These are phyloP conservation scores for Synergus japonicus DNA, from an alignment of 2,888 invertebrate genomes.

Conservation along the genomic window DNA sequence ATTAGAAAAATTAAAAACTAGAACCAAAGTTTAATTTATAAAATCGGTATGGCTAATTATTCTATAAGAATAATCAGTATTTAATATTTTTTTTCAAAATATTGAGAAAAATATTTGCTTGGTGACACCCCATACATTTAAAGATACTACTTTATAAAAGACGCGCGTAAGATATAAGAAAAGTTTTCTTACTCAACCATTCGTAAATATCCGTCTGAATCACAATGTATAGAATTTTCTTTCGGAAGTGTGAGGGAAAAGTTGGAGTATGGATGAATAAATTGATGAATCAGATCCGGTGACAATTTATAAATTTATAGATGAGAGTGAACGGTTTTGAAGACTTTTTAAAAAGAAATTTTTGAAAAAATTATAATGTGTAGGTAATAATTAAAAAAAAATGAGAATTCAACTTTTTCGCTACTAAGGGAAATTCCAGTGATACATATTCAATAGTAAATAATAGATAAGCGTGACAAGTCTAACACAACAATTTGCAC, in stretches of 20 bases:
- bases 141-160: not conserved
- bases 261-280: not conserved
- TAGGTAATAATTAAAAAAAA: not conserved
- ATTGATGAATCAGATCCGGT: slow-evolving; percentile 15
- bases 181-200: slow-evolving; percentile 20
- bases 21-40: too few species aligned
- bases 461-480: not conserved
- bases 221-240: not conserved
- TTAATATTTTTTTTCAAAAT: too few species aligned
- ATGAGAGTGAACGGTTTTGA: not conserved
- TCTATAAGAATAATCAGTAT: too few species aligned
- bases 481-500: not conserved
- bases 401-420: not conserved
- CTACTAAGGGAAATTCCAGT: not conserved
- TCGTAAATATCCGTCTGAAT: slow-evolving; percentile 17
- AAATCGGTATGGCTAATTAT: too few species aligned
- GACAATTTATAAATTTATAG: not conserved
- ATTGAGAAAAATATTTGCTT: too few species aligned
- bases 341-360: not conserved
- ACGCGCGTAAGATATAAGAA: not conserved
- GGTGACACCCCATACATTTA: not conserved
- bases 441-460: not conserved
- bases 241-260: not conserved
- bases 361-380: not conserved
- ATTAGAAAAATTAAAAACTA: too few species aligned